Evolutionary conservation across 2,113 vertebrate species (phyloP).

Genomic region (Hemibagrus wyckioides): DNA sequence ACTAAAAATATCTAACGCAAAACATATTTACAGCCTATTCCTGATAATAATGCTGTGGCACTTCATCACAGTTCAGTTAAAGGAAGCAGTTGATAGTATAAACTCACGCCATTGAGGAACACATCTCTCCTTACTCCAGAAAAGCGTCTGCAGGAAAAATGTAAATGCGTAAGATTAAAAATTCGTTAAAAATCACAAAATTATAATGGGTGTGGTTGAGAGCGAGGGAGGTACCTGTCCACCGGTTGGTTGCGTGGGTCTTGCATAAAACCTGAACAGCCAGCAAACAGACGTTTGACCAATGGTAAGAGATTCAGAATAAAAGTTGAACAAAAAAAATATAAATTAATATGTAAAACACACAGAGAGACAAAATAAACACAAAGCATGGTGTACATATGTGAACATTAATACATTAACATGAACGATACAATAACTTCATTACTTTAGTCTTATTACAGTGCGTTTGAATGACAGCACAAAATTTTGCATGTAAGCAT

Average conservation of each 20-base stretch:
- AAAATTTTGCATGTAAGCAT: neutral
- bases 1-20: neutral
- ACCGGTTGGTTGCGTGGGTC: slow-evolving; percentile 92
- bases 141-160: slow-evolving; percentile 86
- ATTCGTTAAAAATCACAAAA: slow-evolving; percentile 58
- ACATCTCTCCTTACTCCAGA: slow-evolving; percentile 92
- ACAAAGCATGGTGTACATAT: too few species aligned
- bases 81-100: slow-evolving; percentile 28
- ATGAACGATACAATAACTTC: neutral
- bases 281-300: slow-evolving; percentile 52
- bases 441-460: neutral
- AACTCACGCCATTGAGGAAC: slow-evolving; percentile 98
- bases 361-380: neutral
- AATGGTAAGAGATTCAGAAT: neutral
- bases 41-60: neutral
- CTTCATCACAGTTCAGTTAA: neutral
- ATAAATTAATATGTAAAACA: neutral
- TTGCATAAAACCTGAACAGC: slow-evolving; percentile 94
- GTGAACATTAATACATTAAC: neutral
- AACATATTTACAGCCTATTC: neutral
- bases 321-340: too few species aligned
- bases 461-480: neutral
- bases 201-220: neutral
- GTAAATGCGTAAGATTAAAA: slow-evolving; percentile 57
- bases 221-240: slow-evolving; percentile 83